Percentiles rank a stretch among this genome's conserved stretches.
phyloP scores from a whole-genome alignment of 2,888 invertebrate species.

The Harmothoe impar region DNA sequence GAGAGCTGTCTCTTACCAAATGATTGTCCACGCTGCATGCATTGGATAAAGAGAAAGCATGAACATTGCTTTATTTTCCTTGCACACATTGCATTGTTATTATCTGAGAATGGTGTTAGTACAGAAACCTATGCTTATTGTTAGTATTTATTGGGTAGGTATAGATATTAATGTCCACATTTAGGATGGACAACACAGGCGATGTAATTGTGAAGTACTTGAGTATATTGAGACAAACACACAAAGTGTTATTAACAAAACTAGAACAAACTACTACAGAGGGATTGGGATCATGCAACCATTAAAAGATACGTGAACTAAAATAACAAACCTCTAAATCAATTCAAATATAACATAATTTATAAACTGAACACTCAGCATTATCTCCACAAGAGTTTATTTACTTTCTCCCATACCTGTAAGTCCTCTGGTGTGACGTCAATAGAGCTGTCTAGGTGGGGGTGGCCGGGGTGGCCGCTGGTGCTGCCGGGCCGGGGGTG shows the following conservation, averaged over 20 bases:
- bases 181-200: too few relatives aligned
- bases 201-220: too few relatives aligned
- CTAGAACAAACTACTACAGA: too few relatives aligned
- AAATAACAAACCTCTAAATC: too few relatives aligned
- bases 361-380: background rate
- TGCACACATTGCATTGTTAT: background rate
- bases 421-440: slow-evolving; percentile 42
- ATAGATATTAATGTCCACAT: too few relatives aligned
- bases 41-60: slow-evolving; percentile 38
- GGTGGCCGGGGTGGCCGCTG: background rate
- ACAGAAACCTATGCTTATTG: background rate
- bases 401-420: background rate
- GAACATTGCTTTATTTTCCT: background rate
- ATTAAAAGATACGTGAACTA: too few relatives aligned
- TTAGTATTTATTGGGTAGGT: slow-evolving; percentile 10
- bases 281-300: too few relatives aligned
- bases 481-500: slow-evolving; percentile 21
- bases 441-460: slow-evolving; percentile 10
- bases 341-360: too few relatives aligned
- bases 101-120: background rate
- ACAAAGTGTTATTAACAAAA: too few relatives aligned
- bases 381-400: background rate
- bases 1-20: slow-evolving; percentile 45
- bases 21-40: slow-evolving; percentile 33
- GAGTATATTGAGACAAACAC: too few relatives aligned